Evolutionary conservation across 2,797 vertebrate genomes (phyloP).

Genomic region (Acanthurus tractus): DNA sequence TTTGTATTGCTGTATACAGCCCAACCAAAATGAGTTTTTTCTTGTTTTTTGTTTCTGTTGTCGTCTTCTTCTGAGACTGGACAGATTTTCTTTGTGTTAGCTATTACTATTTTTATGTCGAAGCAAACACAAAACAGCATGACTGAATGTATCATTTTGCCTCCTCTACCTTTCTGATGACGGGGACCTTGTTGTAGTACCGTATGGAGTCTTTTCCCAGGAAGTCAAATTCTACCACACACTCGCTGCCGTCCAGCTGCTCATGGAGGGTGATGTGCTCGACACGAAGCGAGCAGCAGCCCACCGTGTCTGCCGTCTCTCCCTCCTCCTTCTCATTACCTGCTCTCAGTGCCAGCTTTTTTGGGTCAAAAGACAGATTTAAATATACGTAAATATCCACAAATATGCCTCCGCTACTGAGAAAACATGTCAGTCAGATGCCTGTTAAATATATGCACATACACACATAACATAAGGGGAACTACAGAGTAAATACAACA

Average conservation of each 20-base stretch:
- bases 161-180: conserved; percentile 82
- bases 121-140: neutral
- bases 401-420: neutral
- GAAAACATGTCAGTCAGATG: neutral
- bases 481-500: conserved; percentile 6
- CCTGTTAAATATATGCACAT: conserved; percentile 4
- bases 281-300: conserved; percentile 88
- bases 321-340: conserved; percentile 89
- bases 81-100: neutral
- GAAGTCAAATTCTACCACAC: conserved; percentile 87
- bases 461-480: neutral
- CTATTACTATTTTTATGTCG: neutral
- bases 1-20: neutral
- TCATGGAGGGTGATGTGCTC: conserved; percentile 86
- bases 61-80: neutral
- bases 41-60: neutral
- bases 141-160: neutral
- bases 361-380: conserved; percentile 44
- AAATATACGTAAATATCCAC: conserved; percentile 25
- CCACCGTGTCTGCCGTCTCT: conserved; percentile 88
- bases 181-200: conserved; percentile 86
- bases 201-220: conserved; percentile 89
- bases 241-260: conserved; percentile 76
- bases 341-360: conserved; percentile 86
- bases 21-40: too few relatives aligned